Evolutionary conservation across 2,113 vertebrate species (phyloP).

Genomic region (Nerophis lumbriciformis): DNA sequence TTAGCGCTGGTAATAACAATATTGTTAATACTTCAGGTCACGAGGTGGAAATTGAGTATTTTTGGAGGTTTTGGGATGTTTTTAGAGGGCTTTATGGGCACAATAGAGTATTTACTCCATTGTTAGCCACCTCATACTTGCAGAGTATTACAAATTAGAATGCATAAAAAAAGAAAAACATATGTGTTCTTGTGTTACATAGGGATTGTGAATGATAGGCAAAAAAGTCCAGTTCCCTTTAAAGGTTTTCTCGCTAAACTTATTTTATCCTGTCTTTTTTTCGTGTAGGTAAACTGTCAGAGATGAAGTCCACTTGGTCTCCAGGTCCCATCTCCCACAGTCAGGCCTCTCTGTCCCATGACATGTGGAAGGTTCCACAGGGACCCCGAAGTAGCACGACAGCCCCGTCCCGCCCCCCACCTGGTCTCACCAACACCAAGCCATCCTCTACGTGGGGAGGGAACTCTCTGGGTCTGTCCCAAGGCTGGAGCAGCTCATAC

Average conservation of each 20-base stretch:
- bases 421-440: constrained; percentile 90
- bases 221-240: not conserved
- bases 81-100: no score
- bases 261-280: not conserved
- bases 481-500: constrained; percentile 93
- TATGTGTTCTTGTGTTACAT: no score
- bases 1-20: no score
- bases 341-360: constrained; percentile 90
- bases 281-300: constrained; percentile 86
- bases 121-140: no score
- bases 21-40: no score
- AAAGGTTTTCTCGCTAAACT: not conserved
- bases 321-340: constrained; percentile 88
- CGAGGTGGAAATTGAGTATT: no score
- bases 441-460: constrained; percentile 94
- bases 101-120: no score
- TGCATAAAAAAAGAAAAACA: no score
- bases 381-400: constrained; percentile 82
- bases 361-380: constrained; percentile 91
- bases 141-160: no score
- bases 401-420: constrained; percentile 89
- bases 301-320: constrained; percentile 97
- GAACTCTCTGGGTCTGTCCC: constrained; percentile 78
- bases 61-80: no score
- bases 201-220: no score